Conservation (phyloP, 2,113 vertebrate genomes). For the Xenopus tropicalis region UCB_Xtro_10.0 CM004446.2:84888001-84888500, state of each 20-base stretch:
- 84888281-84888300: slow-evolving; percentile 13
- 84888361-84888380: not conserved
- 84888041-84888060: too few relatives aligned
- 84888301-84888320: not conserved
- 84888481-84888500: too few relatives aligned
- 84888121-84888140: not conserved
- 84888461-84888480: too few relatives aligned
- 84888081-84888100: too few relatives aligned
- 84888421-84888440: too few relatives aligned
- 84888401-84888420: not conserved
- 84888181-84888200: not conserved
- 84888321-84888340: slow-evolving; percentile 12
- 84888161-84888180: not conserved
- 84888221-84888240: not conserved
- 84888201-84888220: not conserved
- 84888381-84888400: not conserved
- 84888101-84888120: too few relatives aligned
- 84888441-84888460: too few relatives aligned
- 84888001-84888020: too few relatives aligned
- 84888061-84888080: too few relatives aligned
- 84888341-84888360: not conserved
- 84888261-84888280: not conserved
- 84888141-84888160: not conserved
- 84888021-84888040: too few relatives aligned
- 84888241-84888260: not conserved